These are phyloP conservation scores for Alloplasta piceator DNA, from an alignment of 2,888 invertebrate genomes.

Conservation along the genomic window DNA sequence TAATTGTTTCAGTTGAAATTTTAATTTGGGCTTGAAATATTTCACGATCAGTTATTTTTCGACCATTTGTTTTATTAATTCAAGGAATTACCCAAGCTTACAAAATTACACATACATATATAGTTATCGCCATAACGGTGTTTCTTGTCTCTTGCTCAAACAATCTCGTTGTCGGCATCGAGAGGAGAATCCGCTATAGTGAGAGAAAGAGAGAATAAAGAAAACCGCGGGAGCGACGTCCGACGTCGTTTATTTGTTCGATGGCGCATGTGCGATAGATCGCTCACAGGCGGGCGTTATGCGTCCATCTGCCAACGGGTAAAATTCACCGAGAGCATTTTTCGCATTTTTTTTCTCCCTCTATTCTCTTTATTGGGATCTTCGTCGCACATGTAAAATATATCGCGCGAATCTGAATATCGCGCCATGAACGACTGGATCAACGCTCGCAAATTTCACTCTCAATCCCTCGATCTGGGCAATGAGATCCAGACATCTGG, in stretches of 20 bases:
- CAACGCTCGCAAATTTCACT: neutral
- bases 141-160: constrained; percentile 13
- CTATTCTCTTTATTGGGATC: constrained; percentile 21
- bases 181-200: constrained; percentile 3
- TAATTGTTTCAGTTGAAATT: too few relatives aligned
- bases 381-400: constrained; percentile 9
- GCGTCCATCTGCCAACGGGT: constrained; percentile 59
- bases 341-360: constrained; percentile 7
- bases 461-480: neutral
- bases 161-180: constrained; percentile 40
- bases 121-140: too few relatives aligned
- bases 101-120: too few relatives aligned
- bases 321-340: constrained; percentile 30
- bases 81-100: too few relatives aligned
- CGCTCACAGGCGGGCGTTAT: constrained; percentile 23
- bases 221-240: constrained; percentile 55
- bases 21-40: too few relatives aligned
- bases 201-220: neutral
- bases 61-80: too few relatives aligned
- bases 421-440: neutral
- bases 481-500: constrained; percentile 14
- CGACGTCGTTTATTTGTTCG: constrained; percentile 61
- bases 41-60: too few relatives aligned
- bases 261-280: constrained; percentile 36
- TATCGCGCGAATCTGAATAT: constrained; percentile 2